Evolutionary conservation across 2,797 vertebrate species (phyloP), one percentile per base, ranked within the genome.

Genomic region (Myotis findleyi): DNA sequence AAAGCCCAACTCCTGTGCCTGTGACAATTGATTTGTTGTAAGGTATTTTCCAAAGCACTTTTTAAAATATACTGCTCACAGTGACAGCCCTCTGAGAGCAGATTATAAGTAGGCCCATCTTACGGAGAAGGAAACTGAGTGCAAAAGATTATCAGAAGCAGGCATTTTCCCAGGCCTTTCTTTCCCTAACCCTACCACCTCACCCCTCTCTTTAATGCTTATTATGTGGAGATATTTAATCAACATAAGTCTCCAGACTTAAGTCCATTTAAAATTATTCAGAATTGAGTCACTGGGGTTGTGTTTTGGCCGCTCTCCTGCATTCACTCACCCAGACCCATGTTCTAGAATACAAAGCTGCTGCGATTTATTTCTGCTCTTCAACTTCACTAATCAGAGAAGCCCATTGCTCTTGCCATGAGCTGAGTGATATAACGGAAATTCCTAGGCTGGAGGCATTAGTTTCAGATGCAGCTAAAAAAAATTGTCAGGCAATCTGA

Each of bases 261-360:
- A 73, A 82, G 72, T 79, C 89, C 85, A 93, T 17, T 93, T 91
- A 94, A 97, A 96, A 97, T 95, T 95, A 95, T 68, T 93, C 95
- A 93, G 88, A 91, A 84, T 62, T 81, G 79, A 97, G 51, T 96
- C 76, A 53, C 90, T 0, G 4, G 75, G 64, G 44, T 33, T 94
- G 71, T 87, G 82, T 95, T 91, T 91, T 94, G 95, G 95, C 96
- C 14, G 3, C 79, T 92, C 93, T 95, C 87, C 79, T 0, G 4
- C 47, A 89, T 89, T 87, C 76, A 87, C 49, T 95, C 93, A 84
- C 86, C 55, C 30, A 59, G 91, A 89, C 66, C 75, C 62, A 12
- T 33, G 80, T 79, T 93, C 82, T 75, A 51, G 82, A 96, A 95
- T 91, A 95, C 89, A 94, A 92, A 97, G 53, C 57, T 1, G 0